These are phyloP conservation scores for Drosophila ohnishii DNA, from an alignment of 1,140 invertebrate genomes.

Conservation along the genomic window DNA sequence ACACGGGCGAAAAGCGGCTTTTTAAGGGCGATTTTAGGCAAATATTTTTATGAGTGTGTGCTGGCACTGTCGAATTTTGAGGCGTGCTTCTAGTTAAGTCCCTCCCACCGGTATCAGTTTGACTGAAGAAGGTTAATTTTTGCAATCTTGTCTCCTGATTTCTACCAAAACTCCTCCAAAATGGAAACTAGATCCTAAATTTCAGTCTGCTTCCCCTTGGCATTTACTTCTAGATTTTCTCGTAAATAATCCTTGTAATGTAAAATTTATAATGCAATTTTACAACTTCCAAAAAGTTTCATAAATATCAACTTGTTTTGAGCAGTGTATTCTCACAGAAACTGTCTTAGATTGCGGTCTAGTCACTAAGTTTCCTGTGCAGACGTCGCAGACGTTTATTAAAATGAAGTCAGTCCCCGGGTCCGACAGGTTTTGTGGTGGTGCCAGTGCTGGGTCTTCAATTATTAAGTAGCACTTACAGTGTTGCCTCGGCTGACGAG, in stretches of 20 bases:
- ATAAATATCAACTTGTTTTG: not conserved
- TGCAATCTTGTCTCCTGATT: not conserved
- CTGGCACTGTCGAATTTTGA: not conserved
- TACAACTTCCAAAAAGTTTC: too few species aligned
- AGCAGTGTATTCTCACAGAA: not conserved
- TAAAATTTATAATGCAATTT: not conserved
- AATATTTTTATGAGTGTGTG: too few species aligned
- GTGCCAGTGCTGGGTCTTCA: slow-evolving; percentile 41
- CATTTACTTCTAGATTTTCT: not conserved
- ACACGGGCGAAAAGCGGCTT: too few species aligned
- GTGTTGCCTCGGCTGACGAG: slow-evolving; percentile 25
- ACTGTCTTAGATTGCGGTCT: slow-evolving; percentile 47
- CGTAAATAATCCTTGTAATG: not conserved
- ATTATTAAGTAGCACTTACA: slow-evolving; percentile 53
- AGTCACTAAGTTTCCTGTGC: slow-evolving; percentile 52
- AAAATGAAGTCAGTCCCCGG: slow-evolving; percentile 46
- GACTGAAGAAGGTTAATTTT: too few species aligned
- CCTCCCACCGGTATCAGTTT: not conserved
- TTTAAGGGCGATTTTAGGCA: too few species aligned
- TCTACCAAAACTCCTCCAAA: not conserved
- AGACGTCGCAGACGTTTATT: slow-evolving; percentile 53
- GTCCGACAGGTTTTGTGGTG: slow-evolving; percentile 38
- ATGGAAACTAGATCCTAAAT: not conserved
- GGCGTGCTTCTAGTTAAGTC: not conserved
- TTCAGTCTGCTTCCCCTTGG: not conserved